These are phyloP conservation scores for Eublepharis macularius DNA, from an alignment of 2,113 vertebrate species.

Conservation along the genomic window DNA sequence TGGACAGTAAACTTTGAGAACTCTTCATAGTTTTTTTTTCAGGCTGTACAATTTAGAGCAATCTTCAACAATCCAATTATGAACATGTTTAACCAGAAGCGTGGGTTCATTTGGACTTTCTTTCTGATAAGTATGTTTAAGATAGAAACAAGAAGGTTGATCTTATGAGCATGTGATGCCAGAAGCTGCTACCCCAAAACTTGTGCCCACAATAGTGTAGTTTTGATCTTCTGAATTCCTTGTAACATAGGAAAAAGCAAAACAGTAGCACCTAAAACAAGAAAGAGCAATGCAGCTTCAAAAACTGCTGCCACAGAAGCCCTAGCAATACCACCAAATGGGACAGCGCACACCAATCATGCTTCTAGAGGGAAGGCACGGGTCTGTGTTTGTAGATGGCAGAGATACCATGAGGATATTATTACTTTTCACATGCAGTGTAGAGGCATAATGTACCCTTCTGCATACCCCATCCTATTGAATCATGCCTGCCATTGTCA, in stretches of 20 bases:
- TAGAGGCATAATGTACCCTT: no score
- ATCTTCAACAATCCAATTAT: not conserved
- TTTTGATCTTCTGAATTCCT: not conserved
- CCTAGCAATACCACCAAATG: not conserved
- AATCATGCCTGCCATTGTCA: no score
- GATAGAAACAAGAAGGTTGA: not conserved
- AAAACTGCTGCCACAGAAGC: not conserved
- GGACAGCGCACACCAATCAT: not conserved
- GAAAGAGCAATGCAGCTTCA: not conserved
- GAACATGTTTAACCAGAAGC: not conserved
- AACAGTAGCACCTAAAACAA: not conserved
- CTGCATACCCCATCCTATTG: no score
- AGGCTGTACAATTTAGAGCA: not conserved
- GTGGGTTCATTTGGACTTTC: not conserved
- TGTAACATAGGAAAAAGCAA: not conserved
- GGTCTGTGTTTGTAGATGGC: no score
- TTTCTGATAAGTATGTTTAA: not conserved
- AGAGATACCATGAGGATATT: no score
- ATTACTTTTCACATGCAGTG: no score
- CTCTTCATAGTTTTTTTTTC: not conserved
- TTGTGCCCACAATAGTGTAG: not conserved
- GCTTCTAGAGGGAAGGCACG: not conserved
- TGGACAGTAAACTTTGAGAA: not conserved
- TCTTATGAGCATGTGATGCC: not conserved
- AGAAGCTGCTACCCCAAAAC: no score